Evolutionary conservation across 35 echinoderm and acorn worm species (phyloP).

Genomic region (Eucidaris tribuloides): DNA sequence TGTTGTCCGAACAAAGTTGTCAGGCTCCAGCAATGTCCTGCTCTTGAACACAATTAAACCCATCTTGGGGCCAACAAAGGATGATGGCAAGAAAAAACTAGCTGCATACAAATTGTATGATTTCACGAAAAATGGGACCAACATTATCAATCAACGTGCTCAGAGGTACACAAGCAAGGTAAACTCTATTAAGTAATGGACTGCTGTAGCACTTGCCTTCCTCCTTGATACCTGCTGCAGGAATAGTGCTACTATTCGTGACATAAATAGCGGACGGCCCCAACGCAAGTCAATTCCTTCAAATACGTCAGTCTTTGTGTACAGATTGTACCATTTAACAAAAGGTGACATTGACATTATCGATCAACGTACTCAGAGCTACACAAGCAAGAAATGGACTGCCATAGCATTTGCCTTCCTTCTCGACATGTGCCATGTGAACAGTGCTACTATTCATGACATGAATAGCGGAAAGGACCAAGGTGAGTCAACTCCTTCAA

Average conservation of each 20-base stretch:
- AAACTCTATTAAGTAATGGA: slow-evolving; percentile 3
- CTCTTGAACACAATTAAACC: slow-evolving; percentile 11
- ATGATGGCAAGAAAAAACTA: background rate
- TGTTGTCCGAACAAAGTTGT: background rate
- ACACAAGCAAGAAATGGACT: slow-evolving; percentile 14
- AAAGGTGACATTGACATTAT: slow-evolving; percentile 9
- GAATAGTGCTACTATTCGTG: too few species aligned
- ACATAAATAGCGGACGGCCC: too few species aligned
- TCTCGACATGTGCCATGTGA: background rate
- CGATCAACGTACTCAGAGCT: background rate
- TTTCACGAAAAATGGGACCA: background rate
- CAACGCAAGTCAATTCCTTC: too few species aligned
- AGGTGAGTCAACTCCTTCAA: too few species aligned
- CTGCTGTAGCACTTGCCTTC: background rate
- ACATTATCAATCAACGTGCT: background rate
- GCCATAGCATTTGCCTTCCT: background rate
- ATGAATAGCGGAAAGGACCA: too few species aligned
- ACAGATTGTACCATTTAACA: slow-evolving; percentile 4
- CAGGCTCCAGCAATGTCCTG: slow-evolving; percentile 2
- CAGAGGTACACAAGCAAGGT: background rate
- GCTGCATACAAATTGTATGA: background rate
- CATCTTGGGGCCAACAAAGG: background rate
- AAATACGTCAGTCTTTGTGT: background rate
- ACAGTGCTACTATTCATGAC: too few species aligned
- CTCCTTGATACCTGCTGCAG: too few species aligned